Base-by-base conservation (phyloP, 1,140 invertebrate genomes). In the Proctacanthus coquilletti region DNA sequence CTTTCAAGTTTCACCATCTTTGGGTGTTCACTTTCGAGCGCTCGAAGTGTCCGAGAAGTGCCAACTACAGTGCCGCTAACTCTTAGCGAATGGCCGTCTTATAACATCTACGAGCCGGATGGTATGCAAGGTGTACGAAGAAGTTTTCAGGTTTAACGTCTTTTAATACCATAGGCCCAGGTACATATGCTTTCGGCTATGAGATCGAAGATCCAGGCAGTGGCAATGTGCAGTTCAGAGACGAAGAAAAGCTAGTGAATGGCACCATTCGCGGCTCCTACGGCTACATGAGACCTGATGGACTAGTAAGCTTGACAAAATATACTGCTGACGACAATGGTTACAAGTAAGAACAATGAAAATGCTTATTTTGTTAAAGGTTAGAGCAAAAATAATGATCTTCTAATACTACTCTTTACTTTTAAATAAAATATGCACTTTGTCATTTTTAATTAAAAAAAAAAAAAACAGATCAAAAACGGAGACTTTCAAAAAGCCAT, bases 131-230 rank as follows among this genome's bases (percentile, higher is more conserved):
- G 21, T 1, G 21, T n/a, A 14, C 2, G 6, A 17, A n/a, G n/a
- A n/a, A n/a, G n/a, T n/a, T n/a, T n/a, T n/a, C n/a, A n/a, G n/a
- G n/a, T n/a, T n/a, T n/a, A n/a, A n/a, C n/a, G n/a, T n/a, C n/a
- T n/a, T n/a, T n/a, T n/a, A n/a, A n/a, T n/a, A n/a, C n/a, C n/a
- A 31, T 25, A 69, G 73, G 72, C 17, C 65, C 68, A 10, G 72
- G 72, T 13, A 72, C 72, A 2, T 80, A 79, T 48, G 64, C 69
- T 9, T 80, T 76, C 51, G 74, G 75, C 11, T 80, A 77, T 47
- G 71, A 80, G 36, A 53, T 78, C 3, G 63, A 69, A n/a, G 73
- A 78, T 47, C 57, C 68, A 3, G 45, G 52, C 5, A 69, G 65
- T 2, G 66, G 71, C 4, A 80, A 80, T 43, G 60, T 65, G 5